Evolutionary conservation across 2,113 vertebrate genomes (phyloP).

Genomic region (Talpa occidentalis): DNA sequence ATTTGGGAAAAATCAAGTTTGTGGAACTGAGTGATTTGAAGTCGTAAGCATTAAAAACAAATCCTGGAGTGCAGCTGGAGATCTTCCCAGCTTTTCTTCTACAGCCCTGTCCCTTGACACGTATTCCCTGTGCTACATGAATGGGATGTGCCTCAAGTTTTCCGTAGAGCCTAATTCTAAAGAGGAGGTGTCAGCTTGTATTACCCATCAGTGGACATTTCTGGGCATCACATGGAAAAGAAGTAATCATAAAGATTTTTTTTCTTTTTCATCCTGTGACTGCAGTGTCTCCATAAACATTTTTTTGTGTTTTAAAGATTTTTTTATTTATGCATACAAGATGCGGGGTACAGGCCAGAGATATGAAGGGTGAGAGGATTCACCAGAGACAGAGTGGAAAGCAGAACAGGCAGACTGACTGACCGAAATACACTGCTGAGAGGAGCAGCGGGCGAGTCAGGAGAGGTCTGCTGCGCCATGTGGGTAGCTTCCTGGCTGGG

Average conservation of each 20-base stretch:
- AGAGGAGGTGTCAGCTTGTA: background rate
- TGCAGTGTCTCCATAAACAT: background rate
- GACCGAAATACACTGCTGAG: too few relatives aligned
- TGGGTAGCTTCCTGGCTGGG: too few relatives aligned
- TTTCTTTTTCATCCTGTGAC: background rate
- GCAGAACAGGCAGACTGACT: too few relatives aligned
- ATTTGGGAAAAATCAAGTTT: slow-evolving; percentile 69
- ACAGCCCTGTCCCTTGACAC: background rate
- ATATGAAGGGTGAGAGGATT: too few relatives aligned
- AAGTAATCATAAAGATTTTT: background rate
- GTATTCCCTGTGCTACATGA: background rate
- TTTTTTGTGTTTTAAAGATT: too few relatives aligned
- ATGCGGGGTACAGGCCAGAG: too few relatives aligned
- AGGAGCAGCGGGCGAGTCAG: too few relatives aligned
- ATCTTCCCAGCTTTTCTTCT: slow-evolving; percentile 37
- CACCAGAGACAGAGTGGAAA: too few relatives aligned
- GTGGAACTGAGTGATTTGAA: slow-evolving; percentile 68
- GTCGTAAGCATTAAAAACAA: slow-evolving; percentile 64
- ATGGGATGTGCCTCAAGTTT: slow-evolving; percentile 35
- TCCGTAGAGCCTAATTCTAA: background rate
- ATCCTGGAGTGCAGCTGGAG: slow-evolving; percentile 44
- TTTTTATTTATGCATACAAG: too few relatives aligned
- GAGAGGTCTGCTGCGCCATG: too few relatives aligned
- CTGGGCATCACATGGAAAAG: slow-evolving; percentile 28
- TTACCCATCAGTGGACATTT: slow-evolving; percentile 4